Evolutionary conservation across 2,113 vertebrate species (phyloP).

Genomic region (Tenrec ecaudatus): DNA sequence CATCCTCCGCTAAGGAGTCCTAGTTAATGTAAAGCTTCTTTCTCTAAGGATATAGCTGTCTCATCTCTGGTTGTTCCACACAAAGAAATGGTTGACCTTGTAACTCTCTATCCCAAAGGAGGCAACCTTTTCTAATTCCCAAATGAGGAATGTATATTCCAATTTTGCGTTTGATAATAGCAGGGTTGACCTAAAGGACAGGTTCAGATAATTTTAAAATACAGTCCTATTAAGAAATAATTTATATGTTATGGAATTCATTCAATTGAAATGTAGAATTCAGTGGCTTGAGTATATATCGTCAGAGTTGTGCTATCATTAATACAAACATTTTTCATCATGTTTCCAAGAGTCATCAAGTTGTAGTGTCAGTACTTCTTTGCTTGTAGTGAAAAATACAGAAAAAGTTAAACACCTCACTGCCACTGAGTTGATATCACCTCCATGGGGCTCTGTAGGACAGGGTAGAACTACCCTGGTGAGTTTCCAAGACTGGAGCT

Average conservation of each 20-base stretch:
- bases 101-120: background rate
- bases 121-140: background rate
- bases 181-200: background rate
- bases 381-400: background rate
- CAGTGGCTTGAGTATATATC: no score
- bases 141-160: background rate
- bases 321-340: background rate
- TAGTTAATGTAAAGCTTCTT: no score
- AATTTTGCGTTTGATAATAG: background rate
- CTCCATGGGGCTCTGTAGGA: no score
- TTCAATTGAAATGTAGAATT: background rate
- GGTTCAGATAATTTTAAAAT: background rate
- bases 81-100: no score
- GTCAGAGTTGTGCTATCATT: no score
- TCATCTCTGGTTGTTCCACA: no score
- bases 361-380: background rate
- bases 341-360: background rate
- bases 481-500: no score
- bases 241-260: background rate
- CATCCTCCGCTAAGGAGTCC: background rate
- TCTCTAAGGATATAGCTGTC: no score
- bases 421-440: no score
- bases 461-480: no score
- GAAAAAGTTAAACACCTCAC: no score
- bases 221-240: background rate